Evolutionary conservation across 2,113 vertebrate species (phyloP), one percentile per base, ranked within the genome.

Genomic region (Tychaedon coryphoeus): DNA sequence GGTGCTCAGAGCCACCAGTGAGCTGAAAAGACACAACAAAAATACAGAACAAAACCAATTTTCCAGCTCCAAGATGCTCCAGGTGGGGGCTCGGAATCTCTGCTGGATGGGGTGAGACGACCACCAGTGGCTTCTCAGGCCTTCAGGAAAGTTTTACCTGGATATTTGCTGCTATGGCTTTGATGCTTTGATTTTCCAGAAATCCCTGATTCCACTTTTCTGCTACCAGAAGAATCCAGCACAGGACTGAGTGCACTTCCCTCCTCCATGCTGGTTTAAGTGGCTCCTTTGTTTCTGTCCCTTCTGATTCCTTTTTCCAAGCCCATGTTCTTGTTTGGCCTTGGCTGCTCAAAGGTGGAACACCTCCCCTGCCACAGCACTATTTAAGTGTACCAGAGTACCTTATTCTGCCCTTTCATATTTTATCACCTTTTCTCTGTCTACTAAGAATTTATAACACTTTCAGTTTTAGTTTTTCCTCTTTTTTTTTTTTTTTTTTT

Each of bases 351-450:
- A 0, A 28, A 40, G 31, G 14, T 43, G n/a, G 17, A 48, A 26
- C 31, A 3, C 65, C 53, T 36, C 24, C 36, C n/a, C 31, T 0
- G 0, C 24, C 45, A 34, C 2, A 19, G 47, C 42, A n/a, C 14
- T 12, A 2, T 20, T 40, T 8, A 2, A 13, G 64, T 36, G 43
- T 17, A 20, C 78, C 6, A 67, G 61, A 56, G 14, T 64, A 19
- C n/a, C 53, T 56, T 38, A 38, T 19, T 42, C 8, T 31, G n/a
- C 47, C 31, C 23, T 81, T 73, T 56, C 24, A 4, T 19, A 5
- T 10, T 51, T 10, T 45, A 5, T 38, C 88, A 31, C 40, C 12
- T 40, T 48, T 72, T 61, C 22, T 16, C 48, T 42, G 4, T 14
- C 77, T 67, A 61, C 48, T 82, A 31, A 73, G 26, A 64, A 76